Evolutionary conservation across 2,797 vertebrate genomes (phyloP).

Genomic region (Enteromius fasciolatus): DNA sequence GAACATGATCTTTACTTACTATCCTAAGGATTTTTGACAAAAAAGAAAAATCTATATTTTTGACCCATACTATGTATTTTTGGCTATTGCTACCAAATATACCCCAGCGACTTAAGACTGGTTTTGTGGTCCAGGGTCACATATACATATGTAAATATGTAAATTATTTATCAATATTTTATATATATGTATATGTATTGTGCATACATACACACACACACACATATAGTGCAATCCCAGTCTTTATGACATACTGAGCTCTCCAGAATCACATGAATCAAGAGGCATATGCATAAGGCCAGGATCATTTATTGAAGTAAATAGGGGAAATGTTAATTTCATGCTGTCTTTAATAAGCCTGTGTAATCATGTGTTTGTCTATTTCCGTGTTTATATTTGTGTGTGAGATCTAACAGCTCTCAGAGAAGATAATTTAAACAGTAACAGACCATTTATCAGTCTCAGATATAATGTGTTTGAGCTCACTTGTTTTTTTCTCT

Average conservation of each 20-base stretch:
- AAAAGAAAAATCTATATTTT: no score
- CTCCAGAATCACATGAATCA: neutral
- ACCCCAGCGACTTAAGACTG: no score
- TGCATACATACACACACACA: no score
- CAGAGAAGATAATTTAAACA: neutral
- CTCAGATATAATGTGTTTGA: constrained; percentile 59
- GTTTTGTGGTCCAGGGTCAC: no score
- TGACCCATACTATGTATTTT: no score
- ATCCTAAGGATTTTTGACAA: no score
- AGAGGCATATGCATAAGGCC: neutral
- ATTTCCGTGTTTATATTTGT: constrained; percentile 17
- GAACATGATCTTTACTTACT: no score
- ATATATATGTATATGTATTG: no score
- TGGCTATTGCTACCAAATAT: no score
- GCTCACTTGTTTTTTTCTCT: constrained; percentile 20
- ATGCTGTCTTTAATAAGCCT: neutral
- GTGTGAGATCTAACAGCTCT: neutral
- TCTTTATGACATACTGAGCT: neutral
- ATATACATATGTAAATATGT: no score
- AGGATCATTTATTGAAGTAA: neutral
- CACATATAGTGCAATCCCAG: neutral
- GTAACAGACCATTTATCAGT: constrained; percentile 45
- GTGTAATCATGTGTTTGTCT: neutral
- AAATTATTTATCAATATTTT: no score
- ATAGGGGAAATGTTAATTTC: neutral